Evolutionary conservation across 1,140 invertebrate species (phyloP), one percentile per base, ranked within the genome.

Genomic region (Pentalonia nigronervosa): DNA sequence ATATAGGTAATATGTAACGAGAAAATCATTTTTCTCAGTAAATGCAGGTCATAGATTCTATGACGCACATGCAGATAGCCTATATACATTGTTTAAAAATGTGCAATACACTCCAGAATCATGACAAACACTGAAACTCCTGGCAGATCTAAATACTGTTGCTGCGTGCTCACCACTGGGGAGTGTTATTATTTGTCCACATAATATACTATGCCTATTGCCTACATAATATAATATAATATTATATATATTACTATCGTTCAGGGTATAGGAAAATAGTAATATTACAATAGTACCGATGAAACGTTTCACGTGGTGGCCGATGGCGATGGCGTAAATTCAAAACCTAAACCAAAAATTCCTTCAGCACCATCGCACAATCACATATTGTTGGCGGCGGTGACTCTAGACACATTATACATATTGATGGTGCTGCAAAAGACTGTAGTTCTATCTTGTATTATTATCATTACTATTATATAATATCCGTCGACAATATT

Each of bases 401-500:
- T 67, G 25, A 67, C 56, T 30, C 25, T 67, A 41, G 41, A 4
- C n/a, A n/a, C n/a, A n/a, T n/a, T 41, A 41, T 67, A 14, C n/a
- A 2, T 76, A n/a, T 76, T 76, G 60, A 76, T 76, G 30, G 17
- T 30, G 17, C 14, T 6, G 30, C 14, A 2, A 76, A 76, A 76
- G 23, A 76, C n/a, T 4, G 0, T 76, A 14, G 6, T 76, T 76
- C 4, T 76, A 76, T n/a, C n/a, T 14, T 34, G 14, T 76, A n/a
- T 76, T n/a, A 81, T 81, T 41, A 83, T 41, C 41, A 83, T 83
- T 83, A 83, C 36, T 76, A 76, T n/a, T 76, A 53, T 53, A 53
- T 53, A 50, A 50, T 17, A 67, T 67, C 60, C 30, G n/a, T n/a
- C 60, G n/a, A n/a, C 60, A 6, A n/a, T 76, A 76, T 76, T 76